These are phyloP conservation scores for Altica lythri DNA, from an alignment of 2,888 invertebrate species.

Conservation along the genomic window DNA sequence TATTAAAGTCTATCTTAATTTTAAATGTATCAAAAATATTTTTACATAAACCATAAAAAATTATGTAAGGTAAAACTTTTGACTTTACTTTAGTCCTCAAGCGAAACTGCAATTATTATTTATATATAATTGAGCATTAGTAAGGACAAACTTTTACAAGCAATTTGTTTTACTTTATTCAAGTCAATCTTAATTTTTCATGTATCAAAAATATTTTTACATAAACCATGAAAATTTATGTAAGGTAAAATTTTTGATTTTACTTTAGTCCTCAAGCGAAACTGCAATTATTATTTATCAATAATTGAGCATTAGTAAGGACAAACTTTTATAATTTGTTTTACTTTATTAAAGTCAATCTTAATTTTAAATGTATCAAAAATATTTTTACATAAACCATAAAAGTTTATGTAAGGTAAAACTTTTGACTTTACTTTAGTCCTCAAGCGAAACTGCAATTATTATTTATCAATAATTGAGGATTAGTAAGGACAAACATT, in stretches of 20 bases:
- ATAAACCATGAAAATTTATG: constrained; percentile 2
- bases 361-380: constrained; percentile 16
- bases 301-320: constrained; percentile 26
- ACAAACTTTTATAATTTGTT: constrained; percentile 9
- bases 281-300: constrained; percentile 40
- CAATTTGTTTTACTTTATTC: background rate
- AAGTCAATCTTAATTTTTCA: background rate
- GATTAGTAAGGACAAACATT: constrained; percentile 51
- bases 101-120: too few relatives aligned
- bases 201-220: constrained; percentile 20
- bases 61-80: constrained; percentile 16
- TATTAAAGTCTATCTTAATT: background rate
- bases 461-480: constrained; percentile 39
- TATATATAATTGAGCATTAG: background rate
- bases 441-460: constrained; percentile 48
- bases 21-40: constrained; percentile 17
- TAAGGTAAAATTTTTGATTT: constrained; percentile 20
- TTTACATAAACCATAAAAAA: constrained; percentile 9
- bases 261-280: constrained; percentile 53
- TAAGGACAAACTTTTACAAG: background rate
- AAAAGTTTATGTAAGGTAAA: constrained; percentile 19
- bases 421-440: constrained; percentile 23
- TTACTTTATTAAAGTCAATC: background rate
- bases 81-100: background rate
- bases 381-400: constrained; percentile 15